Base-by-base conservation (phyloP, 2,113 vertebrate genomes). In the Stigmatopora nigra region DNA sequence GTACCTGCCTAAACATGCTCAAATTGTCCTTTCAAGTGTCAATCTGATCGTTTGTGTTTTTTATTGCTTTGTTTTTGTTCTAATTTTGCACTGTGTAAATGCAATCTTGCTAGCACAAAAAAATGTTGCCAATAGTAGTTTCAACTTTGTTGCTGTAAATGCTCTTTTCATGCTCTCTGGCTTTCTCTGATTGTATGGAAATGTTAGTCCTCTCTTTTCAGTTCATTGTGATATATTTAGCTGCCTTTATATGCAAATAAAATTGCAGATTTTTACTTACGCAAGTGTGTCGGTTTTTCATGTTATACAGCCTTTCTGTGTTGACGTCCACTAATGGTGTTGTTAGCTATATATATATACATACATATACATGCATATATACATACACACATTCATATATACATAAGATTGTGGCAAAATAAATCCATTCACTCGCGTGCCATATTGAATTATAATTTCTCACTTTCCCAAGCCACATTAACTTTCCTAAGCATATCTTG, bases 231-330 rank as follows among this genome's bases (percentile, higher is more conserved):
- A 96, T 94, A 94, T 95, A 98, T 97, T 94, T 98, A 98, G 95
- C 92, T 89, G 94, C 94, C 94, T 98, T 98, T 98, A 95, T 97
- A 97, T 97, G 94, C 95, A 98, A 98, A 97, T 98, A 98, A 97
- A 98, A 97, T 93, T 96, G 94, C 94, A 94, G 93, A 96, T 98
- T 98, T 98, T 96, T 98, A 94, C 93, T 88, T 88, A 89, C 72
- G 64, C 60, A 68, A 36, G 72, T 71, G 59, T 0, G 61, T 78
- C 63, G 83, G 16, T 41, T 45, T 61, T 45, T 22, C 44, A 45
- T 15, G 58, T 5, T 58, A 17, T 3, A 17, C 31, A 20, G 38
- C 17, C 41, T 65, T 76, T 9, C 19, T 22, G 48, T 11, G 13
- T 25, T 25, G 20, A 47, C 61, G 14, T 48, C 20, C 45, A 31